A percentile compares a stretch with the other conserved stretches of the same genome.
phyloP scores from a whole-genome alignment of 2,113 vertebrate genomes.

The Suncus etruscus region DNA sequence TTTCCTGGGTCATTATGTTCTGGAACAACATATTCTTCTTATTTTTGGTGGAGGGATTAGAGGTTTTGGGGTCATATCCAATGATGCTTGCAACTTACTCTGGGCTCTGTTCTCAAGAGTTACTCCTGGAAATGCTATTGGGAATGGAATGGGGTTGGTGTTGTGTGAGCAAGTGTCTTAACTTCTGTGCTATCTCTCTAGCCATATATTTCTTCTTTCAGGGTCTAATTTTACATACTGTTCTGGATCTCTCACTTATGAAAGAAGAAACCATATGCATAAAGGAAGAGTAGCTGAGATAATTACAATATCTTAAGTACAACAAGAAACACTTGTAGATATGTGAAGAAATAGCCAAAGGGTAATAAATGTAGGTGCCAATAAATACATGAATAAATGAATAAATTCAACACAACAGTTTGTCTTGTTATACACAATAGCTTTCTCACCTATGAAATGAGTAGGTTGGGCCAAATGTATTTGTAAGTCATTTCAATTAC shows the following conservation, averaged over 20 bases:
- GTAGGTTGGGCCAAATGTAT: constrained; percentile 8
- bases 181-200: no score
- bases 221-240: constrained; percentile 4
- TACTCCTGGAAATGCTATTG: no score
- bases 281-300: constrained; percentile 10
- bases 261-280: not conserved
- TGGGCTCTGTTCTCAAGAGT: no score
- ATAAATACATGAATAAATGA: not conserved
- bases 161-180: no score
- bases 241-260: constrained; percentile 14
- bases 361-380: not conserved
- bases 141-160: no score
- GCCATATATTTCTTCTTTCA: not conserved
- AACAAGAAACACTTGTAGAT: not conserved
- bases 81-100: no score
- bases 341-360: constrained; percentile 36
- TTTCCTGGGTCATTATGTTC: not conserved
- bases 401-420: not conserved
- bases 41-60: not conserved
- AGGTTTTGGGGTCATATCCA: no score
- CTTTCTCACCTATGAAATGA: constrained; percentile 37
- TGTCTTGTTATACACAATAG: not conserved
- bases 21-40: constrained; percentile 4
- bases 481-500: not conserved
- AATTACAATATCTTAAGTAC: not conserved